phyloP scores from a whole-genome alignment of 2,888 invertebrate genomes.

The Drosophila fulvimacula region DNA sequence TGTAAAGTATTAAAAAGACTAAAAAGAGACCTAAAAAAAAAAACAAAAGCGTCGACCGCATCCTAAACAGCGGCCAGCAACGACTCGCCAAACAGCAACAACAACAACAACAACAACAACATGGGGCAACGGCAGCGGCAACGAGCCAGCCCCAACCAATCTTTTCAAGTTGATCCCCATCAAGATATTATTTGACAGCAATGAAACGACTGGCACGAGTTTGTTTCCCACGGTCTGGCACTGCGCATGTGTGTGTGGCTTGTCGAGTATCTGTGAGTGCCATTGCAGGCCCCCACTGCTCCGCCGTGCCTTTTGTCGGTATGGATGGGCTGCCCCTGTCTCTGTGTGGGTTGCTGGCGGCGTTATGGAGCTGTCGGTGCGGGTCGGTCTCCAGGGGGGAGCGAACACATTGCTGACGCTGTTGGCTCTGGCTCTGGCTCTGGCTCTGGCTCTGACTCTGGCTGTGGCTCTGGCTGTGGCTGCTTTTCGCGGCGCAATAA shows the following conservation, averaged over 20 bases:
- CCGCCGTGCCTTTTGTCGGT: slow-evolving; percentile 59
- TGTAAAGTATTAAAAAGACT: slow-evolving; percentile 77
- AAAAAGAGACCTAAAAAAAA: slow-evolving; percentile 60
- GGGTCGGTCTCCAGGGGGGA: slow-evolving; percentile 29
- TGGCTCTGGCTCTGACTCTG: slow-evolving; percentile 41
- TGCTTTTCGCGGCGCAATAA: slow-evolving; percentile 80
- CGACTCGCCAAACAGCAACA: slow-evolving; percentile 58
- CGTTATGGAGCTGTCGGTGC: slow-evolving; percentile 30
- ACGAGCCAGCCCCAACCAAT: slow-evolving; percentile 75
- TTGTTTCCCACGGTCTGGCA: slow-evolving; percentile 85
- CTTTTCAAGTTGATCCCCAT: slow-evolving; percentile 83
- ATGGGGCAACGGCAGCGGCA: slow-evolving; percentile 45
- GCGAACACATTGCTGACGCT: slow-evolving; percentile 46
- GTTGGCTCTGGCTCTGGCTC: slow-evolving; percentile 9
- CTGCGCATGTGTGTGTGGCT: slow-evolving; percentile 65
- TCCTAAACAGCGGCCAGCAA: slow-evolving; percentile 76
- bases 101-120: slow-evolving; percentile 28
- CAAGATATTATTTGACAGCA: slow-evolving; percentile 84
- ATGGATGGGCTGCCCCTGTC: slow-evolving; percentile 51
- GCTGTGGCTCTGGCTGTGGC: slow-evolving; percentile 37
- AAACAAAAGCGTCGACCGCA: slow-evolving; percentile 78
- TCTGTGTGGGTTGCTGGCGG: slow-evolving; percentile 60
- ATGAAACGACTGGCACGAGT: slow-evolving; percentile 85
- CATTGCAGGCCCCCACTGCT: slow-evolving; percentile 17
- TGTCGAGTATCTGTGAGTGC: slow-evolving; percentile 42